Conservation (phyloP, 2,797 vertebrate genomes). For the Lemur catta region DNA sequence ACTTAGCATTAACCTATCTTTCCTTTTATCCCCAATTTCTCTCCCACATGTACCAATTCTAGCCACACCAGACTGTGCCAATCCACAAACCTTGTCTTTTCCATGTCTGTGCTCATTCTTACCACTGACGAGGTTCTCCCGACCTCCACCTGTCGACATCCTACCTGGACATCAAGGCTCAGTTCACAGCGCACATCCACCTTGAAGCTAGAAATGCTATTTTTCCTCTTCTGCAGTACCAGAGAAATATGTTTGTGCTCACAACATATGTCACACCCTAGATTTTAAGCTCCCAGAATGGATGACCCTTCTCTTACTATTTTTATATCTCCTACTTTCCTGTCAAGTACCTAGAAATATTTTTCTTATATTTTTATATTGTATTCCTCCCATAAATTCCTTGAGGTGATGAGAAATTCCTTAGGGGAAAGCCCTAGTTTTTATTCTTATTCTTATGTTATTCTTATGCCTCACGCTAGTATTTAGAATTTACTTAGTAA, state of each 20-base stretch:
- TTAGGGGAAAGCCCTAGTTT: neutral
- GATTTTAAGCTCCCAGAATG: neutral
- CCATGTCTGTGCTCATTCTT: neutral
- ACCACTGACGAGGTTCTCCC: rapidly evolving
- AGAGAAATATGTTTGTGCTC: neutral
- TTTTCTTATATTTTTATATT: neutral
- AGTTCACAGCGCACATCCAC: neutral
- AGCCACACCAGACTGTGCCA: neutral
- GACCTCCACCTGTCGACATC: neutral
- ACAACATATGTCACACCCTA: neutral
- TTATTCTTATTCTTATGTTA: neutral
- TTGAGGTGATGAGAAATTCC: neutral
- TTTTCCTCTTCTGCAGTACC: too few species aligned
- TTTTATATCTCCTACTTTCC: neutral
- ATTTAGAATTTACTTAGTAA: neutral
- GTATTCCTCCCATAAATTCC: neutral
- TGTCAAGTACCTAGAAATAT: neutral
- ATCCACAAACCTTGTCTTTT: rapidly evolving
- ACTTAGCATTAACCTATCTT: rapidly evolving
- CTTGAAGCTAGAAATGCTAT: neutral
- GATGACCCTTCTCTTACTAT: neutral
- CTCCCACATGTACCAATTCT: neutral
- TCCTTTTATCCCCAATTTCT: neutral
- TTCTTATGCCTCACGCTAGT: neutral
- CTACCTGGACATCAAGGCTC: neutral